Base-by-base conservation (phyloP, 2,797 vertebrate genomes). In the Ambastaia sidthimunki region DNA sequence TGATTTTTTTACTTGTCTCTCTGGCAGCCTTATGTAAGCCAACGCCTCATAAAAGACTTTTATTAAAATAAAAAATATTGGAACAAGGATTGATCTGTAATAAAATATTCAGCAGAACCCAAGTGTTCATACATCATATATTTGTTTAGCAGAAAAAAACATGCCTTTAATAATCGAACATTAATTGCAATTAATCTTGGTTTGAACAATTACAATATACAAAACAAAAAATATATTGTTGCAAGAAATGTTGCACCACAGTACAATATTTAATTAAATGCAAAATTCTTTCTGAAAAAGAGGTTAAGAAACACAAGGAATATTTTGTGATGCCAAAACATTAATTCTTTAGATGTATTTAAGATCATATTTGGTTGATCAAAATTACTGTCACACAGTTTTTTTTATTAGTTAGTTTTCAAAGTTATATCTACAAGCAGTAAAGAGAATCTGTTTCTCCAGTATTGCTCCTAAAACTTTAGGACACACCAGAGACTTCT, bases 341-440 rank as follows among this genome's bases (percentile, higher is more conserved):
- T 13, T 50, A 4, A 28, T 15, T 16, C 13, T n/a, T 4, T 59
- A 13, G 2, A 54, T 11, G n/a, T 12, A 54, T 4, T n/a, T 54
- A 67, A 78, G n/a, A 59, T 23, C 16, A n/a, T 37, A 37, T 37
- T 62, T 50, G 52, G 28, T 60, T 76, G 7, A 57, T 41, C 21
- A 44, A 37, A 67, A 55, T 28, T 55, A 57, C 16, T 7, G 10
- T 48, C 13, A 11, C 50, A 44, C 34, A 76, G 65, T n/a, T 52
- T 57, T 57, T 77, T 23, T 70, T 60, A 70, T 60, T 50, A 62
- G 37, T 5, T 41, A 60, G 47, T 52, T 52, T 62, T 54, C 63
- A 6, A 31, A 18, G 15, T 28, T 66, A 55, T 71, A 48, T 23
- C 41, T 34, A 18, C 25, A 66, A 10, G 15, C 16, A 7, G n/a